Evolutionary conservation across 2,888 invertebrate species (phyloP), one percentile per base, ranked within the genome.

Genomic region (Arge pagana): DNA sequence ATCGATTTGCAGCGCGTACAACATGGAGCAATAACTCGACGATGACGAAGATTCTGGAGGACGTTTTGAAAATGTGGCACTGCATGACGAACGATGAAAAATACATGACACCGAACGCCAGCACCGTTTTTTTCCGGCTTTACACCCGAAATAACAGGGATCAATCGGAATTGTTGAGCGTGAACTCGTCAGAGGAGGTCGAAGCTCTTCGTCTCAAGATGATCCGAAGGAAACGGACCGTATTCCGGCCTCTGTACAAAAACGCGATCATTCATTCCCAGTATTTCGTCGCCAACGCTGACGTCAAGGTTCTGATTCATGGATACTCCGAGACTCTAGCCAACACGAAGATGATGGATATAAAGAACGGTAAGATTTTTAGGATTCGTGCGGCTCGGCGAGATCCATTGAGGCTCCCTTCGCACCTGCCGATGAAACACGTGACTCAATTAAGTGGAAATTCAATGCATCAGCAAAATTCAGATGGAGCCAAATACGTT

Each of bases 401-500:
- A n/a, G n/a, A n/a, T n/a, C n/a, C n/a, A n/a, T n/a, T n/a, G n/a
- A n/a, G 10, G 28, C 7, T 28, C 10, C 10, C 28, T n/a, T 28
- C 28, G 28, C 10, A 28, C 28, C 28, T 28, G 28, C n/a, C n/a
- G n/a, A n/a, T 21, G 13, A 5, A 26, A 8, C 26, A 8, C 6
- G 24, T 16, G 2, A 3, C 7, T 48, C 18, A 5, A 19, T 28
- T 5, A 37, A 8, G 3, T 21, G 8, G 8, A 37, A 42, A 40
- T 24, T 41, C 24, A 24, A 45, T 33, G 36, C 36, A 48, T 36
- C 50, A 30, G 49, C 15, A 24, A 45, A 39, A 52, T 52, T 52
- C 19, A 24, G n/a, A 37, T 11, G 23, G 19, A 50, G 41, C 52
- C 52, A 56, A 62, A 65, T 62, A 67, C 62, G 65, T 56, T 65